Percentiles rank a stretch among this genome's conserved stretches.
These are phyloP conservation scores for Xanthorhoe spadicearia DNA, from an alignment of 2,888 invertebrate species.

Conservation along the genomic window DNA sequence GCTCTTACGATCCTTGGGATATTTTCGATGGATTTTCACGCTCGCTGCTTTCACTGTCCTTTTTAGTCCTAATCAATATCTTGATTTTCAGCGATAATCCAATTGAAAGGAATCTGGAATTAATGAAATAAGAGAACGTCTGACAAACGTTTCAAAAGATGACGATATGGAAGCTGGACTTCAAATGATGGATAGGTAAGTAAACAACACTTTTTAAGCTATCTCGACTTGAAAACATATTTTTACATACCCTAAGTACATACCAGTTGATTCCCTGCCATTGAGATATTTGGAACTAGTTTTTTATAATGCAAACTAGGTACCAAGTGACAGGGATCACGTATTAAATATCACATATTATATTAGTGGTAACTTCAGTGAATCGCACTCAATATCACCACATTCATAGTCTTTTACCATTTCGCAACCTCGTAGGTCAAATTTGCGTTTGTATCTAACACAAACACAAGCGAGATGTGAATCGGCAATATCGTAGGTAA, in stretches of 20 bases:
- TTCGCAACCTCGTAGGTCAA: no score
- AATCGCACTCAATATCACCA: background rate
- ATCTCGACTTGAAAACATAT: no score
- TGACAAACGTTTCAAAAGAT: slow-evolving; percentile 5
- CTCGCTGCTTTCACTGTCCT: background rate
- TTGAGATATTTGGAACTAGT: no score
- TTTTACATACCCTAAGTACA: no score
- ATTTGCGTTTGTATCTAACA: no score
- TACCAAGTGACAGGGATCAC: no score
- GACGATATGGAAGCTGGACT: background rate
- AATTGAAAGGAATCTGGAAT: slow-evolving; percentile 11
- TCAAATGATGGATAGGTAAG: slow-evolving; percentile 8
- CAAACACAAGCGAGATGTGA: no score
- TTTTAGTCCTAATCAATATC: slow-evolving; percentile 14
- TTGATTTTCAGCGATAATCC: slow-evolving; percentile 25
- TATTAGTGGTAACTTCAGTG: background rate
- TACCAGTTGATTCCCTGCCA: no score
- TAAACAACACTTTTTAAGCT: no score
- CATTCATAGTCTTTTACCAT: background rate
- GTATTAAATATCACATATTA: no score
- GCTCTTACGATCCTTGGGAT: slow-evolving; percentile 15
- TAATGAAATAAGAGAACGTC: slow-evolving; percentile 12
- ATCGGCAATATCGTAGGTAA: no score
- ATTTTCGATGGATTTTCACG: slow-evolving; percentile 13
- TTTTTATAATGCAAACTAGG: no score